Percentiles rank a stretch among this genome's conserved stretches.
phyloP scores from a whole-genome alignment of 2,113 vertebrate species.

The Pycnonotus jocosus region DNA sequence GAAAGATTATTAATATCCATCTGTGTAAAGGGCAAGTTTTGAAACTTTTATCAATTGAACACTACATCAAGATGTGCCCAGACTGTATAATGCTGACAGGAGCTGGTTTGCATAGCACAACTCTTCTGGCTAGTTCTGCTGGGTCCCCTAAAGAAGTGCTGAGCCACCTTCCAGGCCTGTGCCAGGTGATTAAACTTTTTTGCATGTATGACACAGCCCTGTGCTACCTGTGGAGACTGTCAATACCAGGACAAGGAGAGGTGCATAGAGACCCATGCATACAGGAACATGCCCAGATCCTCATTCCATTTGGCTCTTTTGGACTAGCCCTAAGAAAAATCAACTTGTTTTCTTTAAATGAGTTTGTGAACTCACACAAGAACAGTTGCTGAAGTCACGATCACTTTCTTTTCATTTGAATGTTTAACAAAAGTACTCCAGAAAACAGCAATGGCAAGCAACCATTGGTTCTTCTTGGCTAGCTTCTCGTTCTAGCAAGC shows the following conservation, averaged over 20 bases:
- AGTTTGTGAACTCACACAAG: neutral
- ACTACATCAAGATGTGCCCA: neutral
- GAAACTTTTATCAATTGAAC: neutral
- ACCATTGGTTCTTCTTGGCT: neutral
- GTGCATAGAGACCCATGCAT: no score
- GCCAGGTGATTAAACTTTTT: neutral
- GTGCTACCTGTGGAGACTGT: neutral
- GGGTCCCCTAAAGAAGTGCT: neutral
- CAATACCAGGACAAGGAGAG: accelerated
- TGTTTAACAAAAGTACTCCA: neutral
- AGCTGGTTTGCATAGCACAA: neutral
- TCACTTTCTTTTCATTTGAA: neutral
- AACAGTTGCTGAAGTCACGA: neutral
- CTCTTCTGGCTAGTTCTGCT: neutral
- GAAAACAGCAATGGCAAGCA: neutral
- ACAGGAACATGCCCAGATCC: neutral
- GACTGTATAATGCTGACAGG: neutral
- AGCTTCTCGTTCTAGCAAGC: neutral
- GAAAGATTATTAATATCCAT: neutral
- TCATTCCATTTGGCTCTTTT: neutral
- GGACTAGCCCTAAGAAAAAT: neutral
- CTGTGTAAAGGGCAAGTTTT: neutral
- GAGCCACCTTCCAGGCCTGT: neutral
- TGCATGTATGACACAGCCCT: neutral
- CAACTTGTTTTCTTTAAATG: neutral